Conservation (phyloP, 2,888 invertebrate species). For the Agrochola circellaris region DNA sequence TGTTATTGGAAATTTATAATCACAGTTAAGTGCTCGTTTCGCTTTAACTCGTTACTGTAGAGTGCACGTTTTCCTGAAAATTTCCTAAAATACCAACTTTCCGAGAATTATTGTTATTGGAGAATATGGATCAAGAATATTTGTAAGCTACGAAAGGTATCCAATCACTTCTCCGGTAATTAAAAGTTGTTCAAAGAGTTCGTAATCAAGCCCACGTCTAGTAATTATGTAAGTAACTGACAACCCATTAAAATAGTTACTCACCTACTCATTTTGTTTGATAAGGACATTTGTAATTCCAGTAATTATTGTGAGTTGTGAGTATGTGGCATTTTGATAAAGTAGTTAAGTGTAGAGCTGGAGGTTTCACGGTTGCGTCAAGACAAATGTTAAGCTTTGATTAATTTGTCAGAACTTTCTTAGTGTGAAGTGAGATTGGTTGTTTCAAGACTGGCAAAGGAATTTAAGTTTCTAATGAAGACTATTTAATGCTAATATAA, state of each 20-base stretch:
- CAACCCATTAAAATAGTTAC: conserved; percentile 44
- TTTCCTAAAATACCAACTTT: background rate
- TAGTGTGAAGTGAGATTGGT: conserved; percentile 11
- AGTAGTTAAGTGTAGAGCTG: conserved; percentile 25
- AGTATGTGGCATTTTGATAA: conserved; percentile 25
- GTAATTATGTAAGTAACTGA: conserved; percentile 37
- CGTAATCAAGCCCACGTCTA: conserved; percentile 33
- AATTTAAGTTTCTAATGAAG: background rate
- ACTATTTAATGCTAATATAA: conserved; percentile 31
- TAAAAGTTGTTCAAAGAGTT: conserved; percentile 25
- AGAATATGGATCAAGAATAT: background rate
- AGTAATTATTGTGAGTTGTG: conserved; percentile 52
- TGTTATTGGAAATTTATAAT: conserved; percentile 2
- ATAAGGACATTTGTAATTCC: conserved; percentile 52
- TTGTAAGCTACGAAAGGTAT: background rate
- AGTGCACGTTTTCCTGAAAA: conserved; percentile 7
- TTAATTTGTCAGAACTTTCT: conserved; percentile 17
- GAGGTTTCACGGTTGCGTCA: conserved; percentile 11
- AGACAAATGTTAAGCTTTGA: conserved; percentile 13
- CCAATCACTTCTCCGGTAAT: conserved; percentile 29
- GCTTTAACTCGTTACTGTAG: background rate
- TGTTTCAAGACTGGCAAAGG: background rate
- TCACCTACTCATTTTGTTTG: conserved; percentile 46
- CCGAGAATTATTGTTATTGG: conserved; percentile 7
- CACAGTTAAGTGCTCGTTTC: background rate